These are phyloP conservation scores for Mermis nigrescens DNA, from an alignment of 2,888 invertebrate species.

Conservation along the genomic window DNA sequence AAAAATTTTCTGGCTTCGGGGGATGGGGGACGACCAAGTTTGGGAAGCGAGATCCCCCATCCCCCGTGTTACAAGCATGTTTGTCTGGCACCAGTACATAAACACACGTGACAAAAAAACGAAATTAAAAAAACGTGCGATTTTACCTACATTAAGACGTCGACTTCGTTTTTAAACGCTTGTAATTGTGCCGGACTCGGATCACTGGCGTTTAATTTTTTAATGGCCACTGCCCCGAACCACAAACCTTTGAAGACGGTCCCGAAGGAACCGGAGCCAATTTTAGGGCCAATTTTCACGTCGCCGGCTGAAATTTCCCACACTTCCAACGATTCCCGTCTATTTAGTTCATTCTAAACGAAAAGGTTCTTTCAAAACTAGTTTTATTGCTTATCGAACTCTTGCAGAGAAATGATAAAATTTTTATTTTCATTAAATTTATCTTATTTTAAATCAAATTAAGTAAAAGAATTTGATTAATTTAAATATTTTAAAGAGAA, in stretches of 20 bases:
- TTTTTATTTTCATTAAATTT: too few relatives aligned
- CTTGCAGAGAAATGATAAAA: too few relatives aligned
- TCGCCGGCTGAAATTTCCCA: slow-evolving; percentile 93
- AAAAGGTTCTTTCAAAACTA: too few relatives aligned
- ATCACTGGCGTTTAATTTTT: slow-evolving; percentile 88
- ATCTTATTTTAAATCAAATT: too few relatives aligned
- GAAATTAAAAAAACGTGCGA: too few relatives aligned
- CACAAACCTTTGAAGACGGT: slow-evolving; percentile 94
- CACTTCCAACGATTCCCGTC: slow-evolving; percentile 77
- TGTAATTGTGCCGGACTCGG: slow-evolving; percentile 85
- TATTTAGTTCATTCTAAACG: slow-evolving; percentile 13
- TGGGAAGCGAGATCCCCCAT: too few relatives aligned
- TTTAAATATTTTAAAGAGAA: too few relatives aligned
- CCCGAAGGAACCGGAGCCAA: slow-evolving; percentile 94
- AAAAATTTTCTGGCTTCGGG: too few relatives aligned
- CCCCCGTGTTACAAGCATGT: not conserved
- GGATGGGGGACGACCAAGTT: too few relatives aligned
- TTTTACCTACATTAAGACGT: slow-evolving; percentile 54
- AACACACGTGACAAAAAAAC: too few relatives aligned
- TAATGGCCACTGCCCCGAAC: slow-evolving; percentile 91
- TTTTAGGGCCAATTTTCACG: slow-evolving; percentile 68
- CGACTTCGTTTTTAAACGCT: slow-evolving; percentile 97
- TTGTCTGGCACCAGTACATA: not conserved
- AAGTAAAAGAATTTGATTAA: too few relatives aligned
- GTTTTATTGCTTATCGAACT: too few relatives aligned